Percentiles rank a stretch among this genome's conserved stretches.
These are phyloP conservation scores for Tryphoninae sp. DNA, from an alignment of 2,888 invertebrate species.

Conservation along the genomic window DNA sequence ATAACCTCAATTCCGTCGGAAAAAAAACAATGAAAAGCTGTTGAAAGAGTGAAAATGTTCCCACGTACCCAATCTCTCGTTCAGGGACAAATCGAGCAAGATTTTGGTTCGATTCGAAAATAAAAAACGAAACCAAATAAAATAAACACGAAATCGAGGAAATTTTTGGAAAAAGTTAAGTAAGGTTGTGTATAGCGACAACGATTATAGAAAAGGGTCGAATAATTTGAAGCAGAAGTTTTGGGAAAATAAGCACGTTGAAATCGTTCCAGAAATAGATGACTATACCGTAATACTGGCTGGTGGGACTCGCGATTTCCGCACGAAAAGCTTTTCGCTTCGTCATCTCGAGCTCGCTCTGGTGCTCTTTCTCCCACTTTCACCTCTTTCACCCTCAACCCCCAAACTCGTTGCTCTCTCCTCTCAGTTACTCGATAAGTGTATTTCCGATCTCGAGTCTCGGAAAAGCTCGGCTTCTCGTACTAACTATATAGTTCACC, in stretches of 20 bases:
- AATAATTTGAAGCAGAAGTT: conserved; percentile 59
- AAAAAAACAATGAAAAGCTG: neutral
- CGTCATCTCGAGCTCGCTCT: conserved; percentile 54
- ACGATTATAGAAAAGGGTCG: conserved; percentile 53
- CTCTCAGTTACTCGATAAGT: conserved; percentile 62
- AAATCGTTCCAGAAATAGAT: conserved; percentile 60
- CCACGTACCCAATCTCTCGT: neutral
- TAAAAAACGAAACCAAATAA: neutral
- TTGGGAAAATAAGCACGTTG: conserved; percentile 60
- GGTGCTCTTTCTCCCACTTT: conserved; percentile 27
- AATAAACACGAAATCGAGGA: neutral
- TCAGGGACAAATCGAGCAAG: neutral
- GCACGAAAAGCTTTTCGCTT: conserved; percentile 62
- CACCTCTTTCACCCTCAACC: conserved; percentile 21
- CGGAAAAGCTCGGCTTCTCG: conserved; percentile 49
- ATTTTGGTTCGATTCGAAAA: neutral
- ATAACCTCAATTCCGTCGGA: neutral
- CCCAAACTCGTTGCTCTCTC: conserved; percentile 29
- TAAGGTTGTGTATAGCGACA: conserved; percentile 22
- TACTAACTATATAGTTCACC: conserved; percentile 63
- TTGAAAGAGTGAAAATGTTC: neutral
- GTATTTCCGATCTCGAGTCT: conserved; percentile 64
- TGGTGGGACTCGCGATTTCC: conserved; percentile 27
- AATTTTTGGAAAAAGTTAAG: conserved; percentile 25
- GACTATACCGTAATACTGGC: conserved; percentile 47